Evolutionary conservation across 53 echinoderm and acorn worm species (phyloP).

Genomic region (Paracentrotus lividus): DNA sequence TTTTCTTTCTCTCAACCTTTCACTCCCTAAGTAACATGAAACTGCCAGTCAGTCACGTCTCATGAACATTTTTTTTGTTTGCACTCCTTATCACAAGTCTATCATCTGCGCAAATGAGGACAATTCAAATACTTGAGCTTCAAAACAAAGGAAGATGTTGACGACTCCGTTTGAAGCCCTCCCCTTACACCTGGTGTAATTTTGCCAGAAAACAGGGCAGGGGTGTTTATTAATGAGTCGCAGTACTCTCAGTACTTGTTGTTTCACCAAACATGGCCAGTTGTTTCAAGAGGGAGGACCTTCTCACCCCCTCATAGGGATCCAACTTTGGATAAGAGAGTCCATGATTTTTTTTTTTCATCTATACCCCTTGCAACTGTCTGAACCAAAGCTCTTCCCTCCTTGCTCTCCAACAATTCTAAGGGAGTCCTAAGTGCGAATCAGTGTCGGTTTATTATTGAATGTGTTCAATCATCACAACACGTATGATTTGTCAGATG

Average conservation of each 20-base stretch:
- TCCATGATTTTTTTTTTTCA: neutral
- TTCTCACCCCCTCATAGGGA: slow-evolving; percentile 37
- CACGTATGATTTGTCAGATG: neutral
- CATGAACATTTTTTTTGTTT: neutral
- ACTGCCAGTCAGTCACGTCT: neutral
- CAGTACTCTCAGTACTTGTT: slow-evolving; percentile 58
- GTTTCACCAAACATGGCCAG: slow-evolving; percentile 56
- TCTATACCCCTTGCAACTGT: neutral
- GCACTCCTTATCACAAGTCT: slow-evolving; percentile 2
- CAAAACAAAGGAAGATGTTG: slow-evolving; percentile 14
- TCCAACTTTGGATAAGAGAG: slow-evolving; percentile 16
- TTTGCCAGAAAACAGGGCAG: slow-evolving; percentile 57
- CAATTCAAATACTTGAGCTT: slow-evolving; percentile 9
- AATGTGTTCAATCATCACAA: neutral
- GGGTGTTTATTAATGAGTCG: slow-evolving; percentile 61
- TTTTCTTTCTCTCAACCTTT: neutral
- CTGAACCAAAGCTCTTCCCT: neutral
- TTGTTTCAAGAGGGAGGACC: slow-evolving; percentile 53
- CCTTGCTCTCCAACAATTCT: neutral
- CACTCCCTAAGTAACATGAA: neutral
- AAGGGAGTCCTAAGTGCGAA: neutral
- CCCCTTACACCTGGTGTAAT: slow-evolving; percentile 52
- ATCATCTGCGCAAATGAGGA: slow-evolving; percentile 6
- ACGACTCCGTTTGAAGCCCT: neutral
- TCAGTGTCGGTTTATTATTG: neutral